Evolutionary conservation across 2,797 vertebrate species (phyloP), one percentile per base, ranked within the genome.

Genomic region (Pseudomugil gertrudae): DNA sequence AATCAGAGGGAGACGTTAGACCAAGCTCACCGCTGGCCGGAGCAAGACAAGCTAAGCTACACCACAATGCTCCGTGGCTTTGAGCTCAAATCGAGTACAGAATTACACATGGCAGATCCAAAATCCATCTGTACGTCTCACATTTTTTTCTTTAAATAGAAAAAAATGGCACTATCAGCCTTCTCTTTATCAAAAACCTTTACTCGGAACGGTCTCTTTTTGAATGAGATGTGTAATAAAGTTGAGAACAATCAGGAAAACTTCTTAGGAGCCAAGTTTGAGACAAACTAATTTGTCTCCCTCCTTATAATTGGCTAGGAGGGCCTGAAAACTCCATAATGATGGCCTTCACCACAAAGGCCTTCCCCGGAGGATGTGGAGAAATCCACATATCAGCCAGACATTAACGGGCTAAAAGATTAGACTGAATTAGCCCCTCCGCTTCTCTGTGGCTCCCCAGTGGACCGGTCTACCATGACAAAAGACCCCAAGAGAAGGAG

Each of bases 301-400:
- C 77, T 80, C 71, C 73, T 81, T 87, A 87, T 92, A 92, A 93
- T 91, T 91, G 91, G 86, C 81, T 87, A 81, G 87, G 87, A 89
- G 87, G 84, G 87, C 81, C 69, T 74, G 79, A 83, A 85, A 88
- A 88, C 80, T 86, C 85, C 74, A 75, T 92, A 91, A 92, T 90
- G 92, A 92, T 83, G 89, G 89, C 90, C 87, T 89, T 85, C 79
- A 76, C 88, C 87, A 90, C 89, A 91, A 92, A 91, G 87, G 88
- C 84, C 87, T 76, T 87, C 88, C 89, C 88, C 77, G 0, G 86
- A 89, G 91, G 87, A 87, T 47, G 78, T 75, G 82, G 72, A 78
- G 82, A 92, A 90, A 90, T 90, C 91, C 91, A 90, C 86, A 89
- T 90, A 92, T 93, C 92, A 91, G 84, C 79, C 81, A 79, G 86